Evolutionary conservation across 1,140 invertebrate species (phyloP).

Genomic region (Scylla paramamosain): DNA sequence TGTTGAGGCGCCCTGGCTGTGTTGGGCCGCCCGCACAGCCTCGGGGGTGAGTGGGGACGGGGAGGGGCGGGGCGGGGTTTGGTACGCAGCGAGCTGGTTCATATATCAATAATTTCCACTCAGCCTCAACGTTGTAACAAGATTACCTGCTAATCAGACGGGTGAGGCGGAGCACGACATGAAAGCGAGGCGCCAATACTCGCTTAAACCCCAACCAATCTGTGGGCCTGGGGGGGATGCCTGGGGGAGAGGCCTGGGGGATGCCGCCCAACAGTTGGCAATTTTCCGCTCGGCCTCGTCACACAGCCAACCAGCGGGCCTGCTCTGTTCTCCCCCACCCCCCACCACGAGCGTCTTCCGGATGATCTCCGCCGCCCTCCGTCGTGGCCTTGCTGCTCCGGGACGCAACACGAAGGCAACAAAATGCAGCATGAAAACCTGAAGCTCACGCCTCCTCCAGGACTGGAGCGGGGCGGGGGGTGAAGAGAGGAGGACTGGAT

Average conservation of each 20-base stretch:
- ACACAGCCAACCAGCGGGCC: not conserved
- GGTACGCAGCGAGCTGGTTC: not conserved
- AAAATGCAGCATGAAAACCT: not conserved
- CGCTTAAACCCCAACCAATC: constrained; percentile 37
- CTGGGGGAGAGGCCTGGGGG: not conserved
- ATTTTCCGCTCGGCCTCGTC: constrained; percentile 14
- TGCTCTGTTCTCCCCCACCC: not conserved
- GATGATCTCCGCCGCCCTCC: not conserved
- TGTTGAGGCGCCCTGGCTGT: not conserved
- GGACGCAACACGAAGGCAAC: not conserved
- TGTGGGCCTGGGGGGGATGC: not conserved
- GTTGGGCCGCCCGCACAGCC: not conserved
- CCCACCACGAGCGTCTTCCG: not conserved
- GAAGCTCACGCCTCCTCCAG: not conserved
- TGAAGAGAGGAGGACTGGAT: not conserved
- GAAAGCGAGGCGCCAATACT: constrained; percentile 24
- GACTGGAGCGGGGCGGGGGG: not conserved
- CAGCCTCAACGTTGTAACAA: not conserved
- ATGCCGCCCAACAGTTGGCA: not conserved
- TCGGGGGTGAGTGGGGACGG: not conserved
- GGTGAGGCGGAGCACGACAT: constrained; percentile 18
- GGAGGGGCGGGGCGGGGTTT: not conserved
- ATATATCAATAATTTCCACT: constrained; percentile 28
- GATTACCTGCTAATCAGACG: constrained; percentile 35
- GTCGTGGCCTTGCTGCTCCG: not conserved